Conservation (phyloP, 2,113 vertebrate genomes). For the Haemorhous mexicanus region DNA sequence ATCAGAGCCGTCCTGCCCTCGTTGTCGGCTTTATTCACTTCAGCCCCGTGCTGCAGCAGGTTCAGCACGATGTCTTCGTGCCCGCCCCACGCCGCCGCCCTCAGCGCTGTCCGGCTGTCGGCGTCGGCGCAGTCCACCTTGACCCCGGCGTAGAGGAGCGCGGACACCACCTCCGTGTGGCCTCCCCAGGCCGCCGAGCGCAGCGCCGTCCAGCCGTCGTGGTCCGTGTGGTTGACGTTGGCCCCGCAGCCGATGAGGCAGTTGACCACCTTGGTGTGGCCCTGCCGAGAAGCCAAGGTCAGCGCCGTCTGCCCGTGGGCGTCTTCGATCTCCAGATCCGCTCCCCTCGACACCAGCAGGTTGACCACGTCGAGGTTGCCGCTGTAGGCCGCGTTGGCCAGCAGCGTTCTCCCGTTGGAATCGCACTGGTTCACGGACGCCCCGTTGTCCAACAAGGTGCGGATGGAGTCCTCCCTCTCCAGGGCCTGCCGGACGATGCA, state of each 20-base stretch:
- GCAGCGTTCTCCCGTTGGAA: slow-evolving; percentile 86
- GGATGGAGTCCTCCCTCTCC: slow-evolving; percentile 94
- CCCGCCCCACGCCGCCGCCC: slow-evolving; percentile 96
- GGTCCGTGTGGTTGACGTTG: slow-evolving; percentile 94
- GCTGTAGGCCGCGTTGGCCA: slow-evolving; percentile 92
- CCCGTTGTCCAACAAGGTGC: slow-evolving; percentile 91
- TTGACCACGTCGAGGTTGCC: slow-evolving; percentile 95
- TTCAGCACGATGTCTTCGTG: slow-evolving; percentile 97
- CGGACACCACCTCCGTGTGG: slow-evolving; percentile 95
- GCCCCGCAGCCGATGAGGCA: slow-evolving; percentile 93
- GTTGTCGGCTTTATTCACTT: slow-evolving; percentile 96
- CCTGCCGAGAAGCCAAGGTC: slow-evolving; percentile 93
- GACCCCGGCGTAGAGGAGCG: slow-evolving; percentile 91
- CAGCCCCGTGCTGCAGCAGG: slow-evolving; percentile 92
- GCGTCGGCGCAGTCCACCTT: slow-evolving; percentile 96
- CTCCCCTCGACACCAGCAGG: slow-evolving; percentile 87
- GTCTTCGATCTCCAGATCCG: slow-evolving; percentile 91
- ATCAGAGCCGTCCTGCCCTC: slow-evolving; percentile 96
- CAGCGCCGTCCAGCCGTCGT: slow-evolving; percentile 94
- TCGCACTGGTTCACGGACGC: slow-evolving; percentile 93
- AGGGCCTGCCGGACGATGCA: slow-evolving; percentile 93
- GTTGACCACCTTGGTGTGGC: slow-evolving; percentile 96
- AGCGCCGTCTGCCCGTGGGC: slow-evolving; percentile 91
- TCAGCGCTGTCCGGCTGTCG: slow-evolving; percentile 89
- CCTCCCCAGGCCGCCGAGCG: slow-evolving; percentile 96